Evolutionary conservation across 2,888 invertebrate species (phyloP).

Genomic region (Nemotelus nigrinus): DNA sequence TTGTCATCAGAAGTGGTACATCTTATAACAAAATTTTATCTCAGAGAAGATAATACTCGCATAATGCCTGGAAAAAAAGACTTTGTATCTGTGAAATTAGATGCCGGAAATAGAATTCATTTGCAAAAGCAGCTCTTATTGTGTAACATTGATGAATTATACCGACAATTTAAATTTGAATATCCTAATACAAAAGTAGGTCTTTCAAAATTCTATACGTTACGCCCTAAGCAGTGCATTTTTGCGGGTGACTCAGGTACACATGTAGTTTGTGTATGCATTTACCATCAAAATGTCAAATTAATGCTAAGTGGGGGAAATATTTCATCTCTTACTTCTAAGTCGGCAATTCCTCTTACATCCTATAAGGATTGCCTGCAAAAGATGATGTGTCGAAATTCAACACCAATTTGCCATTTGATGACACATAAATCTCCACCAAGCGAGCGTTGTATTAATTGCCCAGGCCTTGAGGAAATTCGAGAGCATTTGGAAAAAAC

Average conservation of each 20-base stretch:
- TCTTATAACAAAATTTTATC: no score
- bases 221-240: background rate
- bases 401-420: conserved; percentile 5
- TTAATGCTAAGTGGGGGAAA: no score
- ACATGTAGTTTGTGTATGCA: background rate
- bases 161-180: no score
- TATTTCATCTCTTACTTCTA: no score
- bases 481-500: background rate
- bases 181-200: background rate
- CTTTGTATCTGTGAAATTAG: no score
- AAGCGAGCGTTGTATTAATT: background rate
- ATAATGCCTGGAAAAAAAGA: no score
- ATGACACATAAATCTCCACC: background rate
- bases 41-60: no score
- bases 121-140: no score
- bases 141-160: no score
- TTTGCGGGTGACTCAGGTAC: background rate
- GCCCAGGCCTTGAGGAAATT: conserved; percentile 11
- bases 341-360: no score
- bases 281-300: background rate
- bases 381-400: background rate
- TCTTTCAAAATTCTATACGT: background rate
- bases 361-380: background rate
- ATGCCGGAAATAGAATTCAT: no score
- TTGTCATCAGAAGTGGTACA: no score